phyloP scores from a whole-genome alignment of 2,797 vertebrate species.

The Botia kubotai region DNA sequence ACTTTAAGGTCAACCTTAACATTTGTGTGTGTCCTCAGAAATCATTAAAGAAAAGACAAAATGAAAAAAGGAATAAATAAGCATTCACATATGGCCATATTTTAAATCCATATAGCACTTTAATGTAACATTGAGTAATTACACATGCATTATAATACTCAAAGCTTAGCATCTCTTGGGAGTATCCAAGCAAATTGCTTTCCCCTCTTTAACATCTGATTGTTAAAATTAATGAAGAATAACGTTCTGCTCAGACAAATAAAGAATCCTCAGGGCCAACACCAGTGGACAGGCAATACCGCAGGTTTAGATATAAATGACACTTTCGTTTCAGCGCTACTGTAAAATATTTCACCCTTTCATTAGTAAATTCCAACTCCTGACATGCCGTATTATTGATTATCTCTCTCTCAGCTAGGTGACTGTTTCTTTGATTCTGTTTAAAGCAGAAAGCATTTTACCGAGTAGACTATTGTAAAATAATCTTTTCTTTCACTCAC shows the following conservation, averaged over 20 bases:
- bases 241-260: constrained; percentile 21
- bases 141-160: constrained; percentile 15
- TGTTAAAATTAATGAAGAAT: constrained; percentile 57
- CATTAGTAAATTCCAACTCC: neutral
- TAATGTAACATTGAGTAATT: constrained; percentile 26
- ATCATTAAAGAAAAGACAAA: neutral
- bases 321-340: neutral
- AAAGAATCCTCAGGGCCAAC: neutral
- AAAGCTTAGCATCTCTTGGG: constrained; percentile 35
- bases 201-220: constrained; percentile 48
- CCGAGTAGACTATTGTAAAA: neutral
- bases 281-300: neutral
- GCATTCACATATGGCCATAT: neutral
- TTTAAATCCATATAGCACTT: constrained; percentile 26
- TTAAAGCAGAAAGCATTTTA: neutral
- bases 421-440: neutral
- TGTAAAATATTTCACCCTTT: constrained; percentile 11
- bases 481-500: neutral
- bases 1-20: neutral
- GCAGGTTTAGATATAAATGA: constrained; percentile 1
- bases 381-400: neutral
- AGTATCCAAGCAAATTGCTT: constrained; percentile 42
- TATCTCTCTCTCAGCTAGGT: neutral
- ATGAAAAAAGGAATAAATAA: neutral
- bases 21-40: neutral